Percentiles rank a stretch among this genome's conserved stretches.
phyloP scores from a whole-genome alignment of 2,888 invertebrate species.

The Ctena decussata region DNA sequence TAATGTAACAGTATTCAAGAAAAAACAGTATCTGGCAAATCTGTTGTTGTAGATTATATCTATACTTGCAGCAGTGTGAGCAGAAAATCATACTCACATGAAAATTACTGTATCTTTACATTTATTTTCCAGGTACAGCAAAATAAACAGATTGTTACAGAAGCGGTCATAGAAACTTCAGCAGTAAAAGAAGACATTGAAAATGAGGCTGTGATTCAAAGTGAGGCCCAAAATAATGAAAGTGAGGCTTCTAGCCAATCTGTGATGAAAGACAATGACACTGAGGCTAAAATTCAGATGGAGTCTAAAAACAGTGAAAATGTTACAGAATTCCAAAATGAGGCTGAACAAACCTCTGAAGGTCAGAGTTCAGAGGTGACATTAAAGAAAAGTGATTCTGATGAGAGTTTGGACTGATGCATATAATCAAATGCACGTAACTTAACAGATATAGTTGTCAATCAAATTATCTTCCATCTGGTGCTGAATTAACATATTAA shows the following conservation, averaged over 20 bases:
- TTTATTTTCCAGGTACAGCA: background rate
- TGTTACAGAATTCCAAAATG: constrained; percentile 25
- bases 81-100: no score
- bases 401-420: background rate
- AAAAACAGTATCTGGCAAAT: no score
- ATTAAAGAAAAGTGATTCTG: background rate
- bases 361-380: constrained; percentile 10
- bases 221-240: constrained; percentile 1
- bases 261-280: constrained; percentile 20
- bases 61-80: no score
- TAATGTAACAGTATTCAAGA: no score
- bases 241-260: no score
- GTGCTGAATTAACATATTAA: no score
- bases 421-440: no score
- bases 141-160: background rate
- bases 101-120: no score
- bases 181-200: background rate
- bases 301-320: constrained; percentile 29
- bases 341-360: constrained; percentile 26
- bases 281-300: constrained; percentile 18
- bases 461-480: no score
- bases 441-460: no score
- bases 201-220: constrained; percentile 33
- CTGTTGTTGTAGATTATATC: no score
- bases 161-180: background rate